These are phyloP conservation scores for Crenuchus spilurus DNA, from an alignment of 2,797 vertebrate genomes.

Conservation along the genomic window DNA sequence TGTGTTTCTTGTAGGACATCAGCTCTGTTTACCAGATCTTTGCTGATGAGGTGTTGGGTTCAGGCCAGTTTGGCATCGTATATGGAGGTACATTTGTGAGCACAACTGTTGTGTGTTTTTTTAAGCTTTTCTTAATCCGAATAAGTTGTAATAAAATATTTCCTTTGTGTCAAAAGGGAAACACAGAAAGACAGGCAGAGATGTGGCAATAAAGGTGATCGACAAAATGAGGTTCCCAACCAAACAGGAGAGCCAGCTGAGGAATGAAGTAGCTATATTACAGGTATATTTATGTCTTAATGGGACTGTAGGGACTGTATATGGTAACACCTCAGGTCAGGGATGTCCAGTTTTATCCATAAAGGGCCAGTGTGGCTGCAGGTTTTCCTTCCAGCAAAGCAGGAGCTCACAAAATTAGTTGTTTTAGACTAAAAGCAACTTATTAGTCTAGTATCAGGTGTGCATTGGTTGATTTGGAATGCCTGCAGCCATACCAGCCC, in stretches of 20 bases:
- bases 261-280: constrained; percentile 97
- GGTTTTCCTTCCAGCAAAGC: too few species aligned
- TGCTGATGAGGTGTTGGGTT: constrained; percentile 96
- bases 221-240: constrained; percentile 99
- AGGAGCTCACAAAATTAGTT: too few species aligned
- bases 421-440: too few species aligned
- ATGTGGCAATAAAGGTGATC: constrained; percentile 98
- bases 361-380: too few species aligned
- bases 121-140: neutral
- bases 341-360: too few species aligned
- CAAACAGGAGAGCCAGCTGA: constrained; percentile 97
- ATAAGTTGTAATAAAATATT: neutral
- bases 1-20: constrained; percentile 82
- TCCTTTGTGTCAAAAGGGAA: constrained; percentile 79
- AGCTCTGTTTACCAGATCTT: constrained; percentile 98
- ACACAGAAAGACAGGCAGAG: constrained; percentile 95
- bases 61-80: constrained; percentile 97
- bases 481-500: too few species aligned
- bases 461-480: too few species aligned
- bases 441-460: too few species aligned
- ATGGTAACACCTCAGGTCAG: too few species aligned
- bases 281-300: constrained; percentile 78
- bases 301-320: neutral
- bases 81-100: constrained; percentile 86
- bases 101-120: neutral